Percentiles rank a stretch among this genome's conserved stretches.
Conservation (phyloP, 2,797 vertebrate species). For the Sebastes taczanowskii region DNA sequence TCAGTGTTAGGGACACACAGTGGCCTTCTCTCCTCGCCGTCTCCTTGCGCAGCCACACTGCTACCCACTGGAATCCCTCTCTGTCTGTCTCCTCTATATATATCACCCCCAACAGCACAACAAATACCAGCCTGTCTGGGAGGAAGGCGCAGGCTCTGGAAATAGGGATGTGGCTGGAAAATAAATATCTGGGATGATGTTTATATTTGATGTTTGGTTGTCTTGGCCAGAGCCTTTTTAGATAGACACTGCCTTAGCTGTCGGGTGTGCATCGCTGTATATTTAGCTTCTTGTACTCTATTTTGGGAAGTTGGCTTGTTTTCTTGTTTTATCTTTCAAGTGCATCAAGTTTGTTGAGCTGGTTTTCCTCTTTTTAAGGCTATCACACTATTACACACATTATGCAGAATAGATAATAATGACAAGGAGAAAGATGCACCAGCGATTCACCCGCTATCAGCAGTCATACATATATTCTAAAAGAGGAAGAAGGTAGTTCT, state of each 20-base stretch:
- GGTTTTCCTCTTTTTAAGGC: slow-evolving; percentile 9
- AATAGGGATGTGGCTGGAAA: slow-evolving; percentile 79
- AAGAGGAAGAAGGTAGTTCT: slow-evolving; percentile 6
- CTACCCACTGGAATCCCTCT: slow-evolving; percentile 77
- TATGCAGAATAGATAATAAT: not conserved
- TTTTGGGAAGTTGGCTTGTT: slow-evolving; percentile 57
- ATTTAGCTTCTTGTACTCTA: slow-evolving; percentile 61
- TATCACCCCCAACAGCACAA: slow-evolving; percentile 77
- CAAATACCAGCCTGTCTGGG: slow-evolving; percentile 83
- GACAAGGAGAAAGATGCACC: not conserved
- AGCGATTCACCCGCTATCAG: not conserved
- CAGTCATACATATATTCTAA: not conserved
- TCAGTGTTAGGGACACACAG: slow-evolving; percentile 76
- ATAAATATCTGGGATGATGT: slow-evolving; percentile 73
- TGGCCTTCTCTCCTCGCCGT: slow-evolving; percentile 70
- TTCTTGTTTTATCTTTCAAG: slow-evolving; percentile 44
- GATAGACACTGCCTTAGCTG: slow-evolving; percentile 62
- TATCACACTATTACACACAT: not conserved
- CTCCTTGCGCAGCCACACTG: slow-evolving; percentile 69
- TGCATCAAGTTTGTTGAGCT: slow-evolving; percentile 27
- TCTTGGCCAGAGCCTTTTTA: slow-evolving; percentile 60
- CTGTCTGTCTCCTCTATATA: slow-evolving; percentile 82
- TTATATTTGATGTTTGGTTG: slow-evolving; percentile 76
- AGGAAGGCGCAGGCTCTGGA: slow-evolving; percentile 61
- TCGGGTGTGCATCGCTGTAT: slow-evolving; percentile 48